Base-by-base conservation (phyloP, 2,797 vertebrate species). In the Chloroceryle amazona region DNA sequence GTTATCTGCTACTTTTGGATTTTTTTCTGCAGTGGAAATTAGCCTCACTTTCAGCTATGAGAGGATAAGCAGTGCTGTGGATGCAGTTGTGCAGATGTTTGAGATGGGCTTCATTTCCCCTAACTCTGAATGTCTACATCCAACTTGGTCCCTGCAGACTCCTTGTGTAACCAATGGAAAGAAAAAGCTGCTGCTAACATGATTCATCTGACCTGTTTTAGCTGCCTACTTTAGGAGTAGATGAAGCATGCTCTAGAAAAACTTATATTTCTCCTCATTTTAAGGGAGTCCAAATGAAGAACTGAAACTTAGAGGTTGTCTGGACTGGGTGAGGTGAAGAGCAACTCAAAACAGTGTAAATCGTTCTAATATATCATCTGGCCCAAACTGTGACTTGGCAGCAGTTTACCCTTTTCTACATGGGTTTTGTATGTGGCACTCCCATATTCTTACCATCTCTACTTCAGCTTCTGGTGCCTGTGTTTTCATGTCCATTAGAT, bases 121-220 rank as follows among this genome's bases (percentile, higher is more conserved):
- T 55, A 19, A 52, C 58, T 89, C 76, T 55, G 66, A 90, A 58
- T 13, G 31, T 89, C 86, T 95, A 2, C 67, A 35, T 88, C 17
- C 1, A 0, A 13, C 62, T 60, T 46, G 63, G 46, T 93, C 92
- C 71, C 88, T 70, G 44, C 42, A 55, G 81, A 29, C 44, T 86
- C 66, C 74, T 95, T 86, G 73, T 94, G 78, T 94, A 79, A 62
- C 89, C 96, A 95, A 60, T 96, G 92, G 78, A 89, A 73, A 92
- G 93, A 86, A 92, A 92, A 92, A 96, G 57, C 81, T 93, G 81
- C 88, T 93, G 92, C 63, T 55, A 41, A 14, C 0, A 2, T 73
- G 88, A 63, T 92, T 95, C 81, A 22, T 60, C 70, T 94, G 96
- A 94, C 94, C 92, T 86, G 86, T 76, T 97, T 96, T 76, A 62